These are phyloP conservation scores for Rhadina sibilatrix DNA, from an alignment of 2,113 vertebrate genomes.

Conservation along the genomic window DNA sequence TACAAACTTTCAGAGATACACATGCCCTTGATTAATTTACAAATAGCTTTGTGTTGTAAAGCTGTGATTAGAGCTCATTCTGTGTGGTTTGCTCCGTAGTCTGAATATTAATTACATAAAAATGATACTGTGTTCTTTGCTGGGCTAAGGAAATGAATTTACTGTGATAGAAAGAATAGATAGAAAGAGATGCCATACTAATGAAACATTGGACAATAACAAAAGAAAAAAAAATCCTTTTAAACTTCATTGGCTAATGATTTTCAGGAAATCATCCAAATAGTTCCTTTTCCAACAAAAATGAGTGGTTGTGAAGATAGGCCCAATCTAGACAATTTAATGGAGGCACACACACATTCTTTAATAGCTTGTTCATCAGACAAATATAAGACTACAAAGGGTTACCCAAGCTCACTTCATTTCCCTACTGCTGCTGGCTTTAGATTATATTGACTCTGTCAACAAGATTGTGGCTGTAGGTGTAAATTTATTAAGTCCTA, in stretches of 20 bases:
- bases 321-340: background rate
- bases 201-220: constrained; percentile 29
- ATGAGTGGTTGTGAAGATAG: constrained; percentile 42
- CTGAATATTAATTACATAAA: background rate
- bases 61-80: background rate
- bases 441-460: constrained; percentile 21
- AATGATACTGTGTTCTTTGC: background rate
- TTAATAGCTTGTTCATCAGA: constrained; percentile 19
- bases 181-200: constrained; percentile 35
- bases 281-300: constrained; percentile 51
- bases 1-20: background rate
- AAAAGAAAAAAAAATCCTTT: constrained; percentile 9
- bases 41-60: background rate
- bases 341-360: constrained; percentile 18
- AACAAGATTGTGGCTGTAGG: constrained; percentile 9
- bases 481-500: constrained; percentile 32
- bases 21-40: background rate
- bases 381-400: constrained; percentile 6
- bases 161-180: constrained; percentile 20
- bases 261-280: constrained; percentile 46
- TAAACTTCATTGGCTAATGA: background rate
- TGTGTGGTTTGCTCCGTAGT: background rate
- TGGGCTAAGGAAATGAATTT: constrained; percentile 20
- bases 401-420: background rate
- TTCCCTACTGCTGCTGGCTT: constrained; percentile 7